Evolutionary conservation across 1,140 invertebrate genomes (phyloP).

Genomic region (Radopholus similis): DNA sequence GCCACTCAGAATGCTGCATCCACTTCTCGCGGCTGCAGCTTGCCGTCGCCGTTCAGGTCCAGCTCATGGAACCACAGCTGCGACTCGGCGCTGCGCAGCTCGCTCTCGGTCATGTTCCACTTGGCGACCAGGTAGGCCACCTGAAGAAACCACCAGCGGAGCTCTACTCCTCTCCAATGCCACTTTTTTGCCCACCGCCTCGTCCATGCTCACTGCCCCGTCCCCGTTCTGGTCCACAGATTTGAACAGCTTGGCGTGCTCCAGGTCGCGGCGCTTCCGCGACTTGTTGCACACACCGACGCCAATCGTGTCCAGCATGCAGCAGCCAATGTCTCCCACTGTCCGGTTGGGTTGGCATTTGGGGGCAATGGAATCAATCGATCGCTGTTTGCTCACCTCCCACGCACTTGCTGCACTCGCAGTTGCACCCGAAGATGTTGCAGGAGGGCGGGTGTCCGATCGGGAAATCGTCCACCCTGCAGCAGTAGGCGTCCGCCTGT

Average conservation of each 20-base stretch:
- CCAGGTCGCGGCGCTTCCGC: not conserved
- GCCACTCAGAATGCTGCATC: not conserved
- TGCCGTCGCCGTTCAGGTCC: not conserved
- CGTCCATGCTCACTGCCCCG: not conserved
- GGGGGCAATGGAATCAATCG: not conserved
- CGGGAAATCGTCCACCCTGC: not conserved
- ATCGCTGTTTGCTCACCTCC: not conserved
- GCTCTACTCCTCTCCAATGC: not conserved
- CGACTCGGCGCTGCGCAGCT: not conserved
- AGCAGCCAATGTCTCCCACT: not conserved
- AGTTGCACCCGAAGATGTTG: conserved; percentile 17
- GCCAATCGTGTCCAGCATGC: not conserved
- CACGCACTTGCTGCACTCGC: not conserved
- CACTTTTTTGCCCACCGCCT: not conserved
- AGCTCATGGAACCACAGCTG: not conserved
- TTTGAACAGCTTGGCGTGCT: not conserved
- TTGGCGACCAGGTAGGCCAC: not conserved
- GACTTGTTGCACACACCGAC: not conserved
- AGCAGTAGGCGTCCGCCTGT: conserved; percentile 3
- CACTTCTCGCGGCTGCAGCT: not conserved
- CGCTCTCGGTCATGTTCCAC: not conserved
- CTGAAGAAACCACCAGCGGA: not conserved
- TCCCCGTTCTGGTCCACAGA: not conserved
- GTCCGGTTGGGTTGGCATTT: not conserved
- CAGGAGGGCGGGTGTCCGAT: not conserved